Evolutionary conservation across 2,888 invertebrate genomes (phyloP), one percentile per base, ranked within the genome.

Genomic region (Cloeon dipterum): DNA sequence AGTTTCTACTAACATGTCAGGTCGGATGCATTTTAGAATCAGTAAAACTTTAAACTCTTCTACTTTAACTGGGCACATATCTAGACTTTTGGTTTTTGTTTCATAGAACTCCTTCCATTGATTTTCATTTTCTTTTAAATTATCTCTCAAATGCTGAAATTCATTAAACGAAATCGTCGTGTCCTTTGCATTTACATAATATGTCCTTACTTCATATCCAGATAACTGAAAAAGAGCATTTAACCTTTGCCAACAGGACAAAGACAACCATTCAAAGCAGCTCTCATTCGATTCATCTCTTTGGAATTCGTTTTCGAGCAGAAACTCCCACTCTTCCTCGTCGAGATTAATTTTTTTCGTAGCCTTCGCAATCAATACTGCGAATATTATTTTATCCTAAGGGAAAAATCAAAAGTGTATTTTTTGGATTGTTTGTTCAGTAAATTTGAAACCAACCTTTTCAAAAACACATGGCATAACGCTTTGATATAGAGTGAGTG

Each of bases 381-480:
- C 83, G 58, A 91, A 91, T 36, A 93, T 66, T 37, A 91, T 61
- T 59, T 93, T 91, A 55, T 94, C 88, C 70, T 82, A 50, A 8
- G 48, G 51, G 42, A 41, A 40, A 38, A 37, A 26, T 25, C 13
- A 38, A 16, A 19, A 5, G n/a, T n/a, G n/a, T 4, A 36, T 19
- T 26, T 35, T 2, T 20, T 3, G 19, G 14, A 13, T 13, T 20
- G 29, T 4, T 7, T 19, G 11, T 18, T 3, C 11, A 11, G 23
- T 8, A 13, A 18, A 4, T 13, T 18, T 7, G n/a, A 17, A 34
- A 13, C 3, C 19, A 14, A 75, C 77, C 65, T 86, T 83, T 56
- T 91, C 91, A 57, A 93, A 91, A 26, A 94, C 62, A 51, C 91
- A 91, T 47, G 91, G 69, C 52, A 91, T 88, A 47, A 93, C 82